Evolutionary conservation across 1,140 invertebrate species (phyloP), one percentile per base, ranked within the genome.

Genomic region (Apis laboriosa): DNA sequence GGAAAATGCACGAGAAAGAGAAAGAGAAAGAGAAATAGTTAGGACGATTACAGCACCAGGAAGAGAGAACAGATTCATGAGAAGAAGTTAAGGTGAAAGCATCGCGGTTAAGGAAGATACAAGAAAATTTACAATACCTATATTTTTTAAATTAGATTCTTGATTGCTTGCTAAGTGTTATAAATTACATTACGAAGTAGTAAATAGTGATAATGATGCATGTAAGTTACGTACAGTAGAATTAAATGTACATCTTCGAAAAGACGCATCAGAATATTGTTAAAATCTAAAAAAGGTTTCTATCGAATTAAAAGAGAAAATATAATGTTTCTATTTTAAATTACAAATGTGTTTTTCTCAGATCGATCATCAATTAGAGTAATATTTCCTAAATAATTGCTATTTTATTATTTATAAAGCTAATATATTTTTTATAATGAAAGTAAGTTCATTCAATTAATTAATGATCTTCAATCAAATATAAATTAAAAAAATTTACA

Each of bases 11-110:
- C 21, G 15, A 77, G 21, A 15, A 4, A 28, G 21, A 15, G 9
- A 28, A 4, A n/a, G 21, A 34, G 21, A 24, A 43, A 68, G 9
- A 68, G 15, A 28, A 53, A 34, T 43, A 13, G 7, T 21, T 24
- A 34, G 12, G 28, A 43, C 55, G n/a, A 56, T 74, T 80, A 74
- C 51, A 3, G n/a, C 15, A 66, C 34, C 49, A 56, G 71, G 70
- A 80, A 80, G 70, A 28, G 51, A 66, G 17, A 64, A 74, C 11
- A 49, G 60, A n/a, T 55, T 51, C 60, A 9, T 34, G 53, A 34
- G 15, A n/a, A 34, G 24, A 71, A 56, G 24, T 49, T 60, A 24
- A 12, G 28, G 55, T 60, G 70, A 53, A 73, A 80, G 49, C 53
- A 60, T 58, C 51, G 43, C 13, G 19, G 21, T 61, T 49, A 9